phyloP scores from a whole-genome alignment of 2,888 invertebrate species.

The Coremacera marginata region DNA sequence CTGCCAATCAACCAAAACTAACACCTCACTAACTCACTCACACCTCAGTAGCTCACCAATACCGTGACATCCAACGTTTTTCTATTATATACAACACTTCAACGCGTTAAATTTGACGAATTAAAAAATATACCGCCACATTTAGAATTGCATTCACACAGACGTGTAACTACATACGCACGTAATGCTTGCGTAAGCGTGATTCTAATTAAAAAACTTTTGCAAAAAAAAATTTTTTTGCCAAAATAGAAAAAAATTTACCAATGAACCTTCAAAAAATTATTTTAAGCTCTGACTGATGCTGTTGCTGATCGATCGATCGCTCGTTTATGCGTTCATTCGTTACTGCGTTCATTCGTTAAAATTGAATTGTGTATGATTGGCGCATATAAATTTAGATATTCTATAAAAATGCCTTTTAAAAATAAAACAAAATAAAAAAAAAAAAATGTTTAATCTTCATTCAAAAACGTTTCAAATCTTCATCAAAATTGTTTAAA shows the following conservation, averaged over 20 bases:
- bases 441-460: background rate
- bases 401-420: background rate
- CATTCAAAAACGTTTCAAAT: background rate
- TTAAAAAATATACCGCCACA: background rate
- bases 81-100: no score
- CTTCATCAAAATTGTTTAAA: background rate
- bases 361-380: background rate
- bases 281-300: background rate
- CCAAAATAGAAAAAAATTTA: background rate
- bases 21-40: no score
- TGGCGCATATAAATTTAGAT: background rate
- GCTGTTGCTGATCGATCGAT: background rate
- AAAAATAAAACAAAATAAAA: background rate
- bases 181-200: constrained; percentile 6
- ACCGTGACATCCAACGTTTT: no score
- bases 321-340: background rate
- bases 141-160: background rate
- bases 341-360: background rate
- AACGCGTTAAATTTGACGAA: background rate
- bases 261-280: constrained; percentile 1
- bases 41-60: no score
- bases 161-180: background rate
- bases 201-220: background rate
- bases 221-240: constrained; percentile 3
- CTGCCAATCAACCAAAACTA: background rate